Conservation (phyloP, 2,113 vertebrate species). For the Gadus macrocephalus region DNA sequence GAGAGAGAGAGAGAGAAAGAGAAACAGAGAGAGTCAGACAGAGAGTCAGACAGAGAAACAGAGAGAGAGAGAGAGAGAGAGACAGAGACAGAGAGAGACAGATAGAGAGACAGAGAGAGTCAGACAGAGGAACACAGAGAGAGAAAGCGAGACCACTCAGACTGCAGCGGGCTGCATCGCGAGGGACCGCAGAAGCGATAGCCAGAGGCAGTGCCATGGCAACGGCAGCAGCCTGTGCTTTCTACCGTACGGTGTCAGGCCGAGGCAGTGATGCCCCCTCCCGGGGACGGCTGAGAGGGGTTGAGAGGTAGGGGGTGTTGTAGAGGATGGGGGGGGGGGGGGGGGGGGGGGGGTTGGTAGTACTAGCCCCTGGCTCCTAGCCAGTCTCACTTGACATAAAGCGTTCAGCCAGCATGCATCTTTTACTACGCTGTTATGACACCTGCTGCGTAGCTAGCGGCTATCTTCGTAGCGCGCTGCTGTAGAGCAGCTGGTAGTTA, state of each 20-base stretch:
- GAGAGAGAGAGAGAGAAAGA: too few species aligned
- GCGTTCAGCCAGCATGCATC: conserved; percentile 19
- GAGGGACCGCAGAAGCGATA: not conserved
- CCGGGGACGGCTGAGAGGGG: not conserved
- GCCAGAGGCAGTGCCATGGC: conserved; percentile 43
- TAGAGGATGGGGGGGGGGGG: not conserved
- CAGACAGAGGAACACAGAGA: too few species aligned
- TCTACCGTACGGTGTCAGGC: conserved; percentile 29
- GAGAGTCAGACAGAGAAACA: too few species aligned
- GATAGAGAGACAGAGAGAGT: too few species aligned
- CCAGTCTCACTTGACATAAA: conserved; percentile 32
- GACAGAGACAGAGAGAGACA: too few species aligned
- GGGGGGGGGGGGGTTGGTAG: conserved; percentile 4
- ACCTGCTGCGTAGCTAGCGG: too few species aligned
- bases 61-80: too few species aligned
- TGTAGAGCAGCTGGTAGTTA: too few species aligned
- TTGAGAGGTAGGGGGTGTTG: not conserved
- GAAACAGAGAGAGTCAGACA: too few species aligned
- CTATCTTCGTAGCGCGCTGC: too few species aligned
- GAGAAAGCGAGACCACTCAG: too few species aligned
- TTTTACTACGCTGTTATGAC: conserved; percentile 18
- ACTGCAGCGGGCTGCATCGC: too few species aligned
- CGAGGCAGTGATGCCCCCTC: conserved; percentile 18
- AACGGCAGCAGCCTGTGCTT: conserved; percentile 37
- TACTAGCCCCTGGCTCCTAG: conserved; percentile 23